These are phyloP conservation scores for Hoplostethus atlanticus DNA, from an alignment of 2,797 vertebrate species.

Conservation along the genomic window DNA sequence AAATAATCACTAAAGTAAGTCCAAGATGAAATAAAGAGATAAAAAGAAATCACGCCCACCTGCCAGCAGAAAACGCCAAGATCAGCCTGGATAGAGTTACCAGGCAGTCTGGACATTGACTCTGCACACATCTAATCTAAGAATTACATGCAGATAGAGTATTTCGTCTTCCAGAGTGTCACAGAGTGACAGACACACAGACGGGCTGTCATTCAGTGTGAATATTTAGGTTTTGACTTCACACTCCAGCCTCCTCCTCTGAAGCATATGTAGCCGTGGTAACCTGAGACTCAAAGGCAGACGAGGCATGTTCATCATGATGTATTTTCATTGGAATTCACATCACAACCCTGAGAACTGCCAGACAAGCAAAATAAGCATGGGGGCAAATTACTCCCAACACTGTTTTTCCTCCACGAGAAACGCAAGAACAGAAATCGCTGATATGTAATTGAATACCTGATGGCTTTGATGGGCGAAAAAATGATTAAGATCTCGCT, in stretches of 20 bases:
- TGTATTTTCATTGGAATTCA: constrained; percentile 88
- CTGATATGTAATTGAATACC: constrained; percentile 25
- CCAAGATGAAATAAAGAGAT: constrained; percentile 6
- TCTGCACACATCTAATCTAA: background rate
- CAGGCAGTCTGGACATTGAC: background rate
- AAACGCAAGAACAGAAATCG: constrained; percentile 24
- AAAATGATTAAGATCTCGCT: constrained; percentile 15
- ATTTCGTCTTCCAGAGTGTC: constrained; percentile 33
- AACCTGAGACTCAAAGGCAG: constrained; percentile 84
- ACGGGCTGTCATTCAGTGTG: constrained; percentile 42
- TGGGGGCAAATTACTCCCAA: constrained; percentile 76
- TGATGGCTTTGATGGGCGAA: constrained; percentile 14
- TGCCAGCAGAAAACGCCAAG: background rate
- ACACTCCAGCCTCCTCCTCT: constrained; percentile 15
- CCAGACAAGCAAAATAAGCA: constrained; percentile 79
- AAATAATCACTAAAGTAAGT: constrained; percentile 51
- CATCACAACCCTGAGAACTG: constrained; percentile 80
- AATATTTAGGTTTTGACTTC: constrained; percentile 39
- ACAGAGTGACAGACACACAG: constrained; percentile 50
- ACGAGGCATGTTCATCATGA: constrained; percentile 84
- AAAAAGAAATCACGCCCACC: background rate
- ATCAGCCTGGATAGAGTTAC: constrained; percentile 7
- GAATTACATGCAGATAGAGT: background rate
- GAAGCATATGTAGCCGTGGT: constrained; percentile 68
- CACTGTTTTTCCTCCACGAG: background rate